phyloP scores from a whole-genome alignment of 2,113 vertebrate genomes.

The Copsychus sechellarum region DNA sequence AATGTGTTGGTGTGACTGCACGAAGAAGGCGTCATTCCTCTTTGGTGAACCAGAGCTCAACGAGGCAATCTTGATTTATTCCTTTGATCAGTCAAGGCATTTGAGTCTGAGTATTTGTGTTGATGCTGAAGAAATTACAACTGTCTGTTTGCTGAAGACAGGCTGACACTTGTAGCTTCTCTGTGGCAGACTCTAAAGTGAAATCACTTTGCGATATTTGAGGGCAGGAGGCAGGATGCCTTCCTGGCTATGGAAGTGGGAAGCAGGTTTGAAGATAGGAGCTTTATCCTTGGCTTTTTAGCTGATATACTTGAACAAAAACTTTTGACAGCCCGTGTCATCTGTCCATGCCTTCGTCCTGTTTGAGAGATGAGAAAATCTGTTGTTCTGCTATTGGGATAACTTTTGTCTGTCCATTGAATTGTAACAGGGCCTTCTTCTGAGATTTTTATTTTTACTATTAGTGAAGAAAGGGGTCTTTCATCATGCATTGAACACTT shows the following conservation, averaged over 20 bases:
- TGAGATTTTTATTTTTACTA: neutral
- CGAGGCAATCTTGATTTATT: neutral
- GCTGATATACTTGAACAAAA: neutral
- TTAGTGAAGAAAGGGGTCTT: neutral
- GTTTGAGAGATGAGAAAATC: neutral
- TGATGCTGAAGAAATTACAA: neutral
- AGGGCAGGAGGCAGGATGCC: neutral
- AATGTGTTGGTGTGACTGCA: neutral
- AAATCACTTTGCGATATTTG: neutral
- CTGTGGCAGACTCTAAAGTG: neutral
- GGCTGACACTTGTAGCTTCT: neutral
- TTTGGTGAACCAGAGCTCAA: neutral
- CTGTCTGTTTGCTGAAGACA: neutral
- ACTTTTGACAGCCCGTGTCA: neutral
- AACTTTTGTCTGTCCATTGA: neutral
- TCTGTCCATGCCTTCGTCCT: neutral
- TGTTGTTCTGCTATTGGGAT: fast-evolving
- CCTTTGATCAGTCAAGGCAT: neutral
- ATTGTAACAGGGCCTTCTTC: neutral
- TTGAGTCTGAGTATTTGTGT: neutral
- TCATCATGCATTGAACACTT: neutral
- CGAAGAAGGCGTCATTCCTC: neutral
- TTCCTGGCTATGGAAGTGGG: neutral
- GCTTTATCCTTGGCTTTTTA: neutral
- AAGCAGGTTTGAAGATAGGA: neutral